Evolutionary conservation across 2,113 vertebrate species (phyloP), one percentile per base, ranked within the genome.

Genomic region (Corydoras sp.): DNA sequence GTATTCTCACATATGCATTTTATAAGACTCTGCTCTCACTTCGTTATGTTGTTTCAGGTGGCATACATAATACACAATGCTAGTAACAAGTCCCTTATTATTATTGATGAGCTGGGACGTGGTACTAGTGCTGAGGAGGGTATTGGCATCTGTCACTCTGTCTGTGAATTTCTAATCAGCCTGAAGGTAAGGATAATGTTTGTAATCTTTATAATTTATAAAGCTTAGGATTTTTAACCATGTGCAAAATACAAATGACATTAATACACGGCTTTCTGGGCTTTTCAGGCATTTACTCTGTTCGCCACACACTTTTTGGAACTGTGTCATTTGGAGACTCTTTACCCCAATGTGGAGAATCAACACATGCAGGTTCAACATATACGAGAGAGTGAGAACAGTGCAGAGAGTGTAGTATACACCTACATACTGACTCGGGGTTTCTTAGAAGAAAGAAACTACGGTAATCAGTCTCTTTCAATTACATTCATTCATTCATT

Each of bases 221-320:
- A n/a, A n/a, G n/a, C n/a, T n/a, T n/a, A n/a, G n/a, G n/a, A n/a
- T n/a, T n/a, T n/a, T n/a, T n/a, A n/a, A n/a, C n/a, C n/a, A n/a
- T n/a, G n/a, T n/a, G n/a, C n/a, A n/a, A n/a, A n/a, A n/a, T n/a
- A n/a, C n/a, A n/a, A n/a, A n/a, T n/a, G n/a, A n/a, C n/a, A n/a
- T n/a, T n/a, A n/a, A n/a, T n/a, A n/a, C n/a, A n/a, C 18, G n/a
- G 35, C 65, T 49, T 59, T 66, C 9, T 71, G 14, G 8, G 83
- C 60, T 75, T 61, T 84, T 61, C 76, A 99, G 97, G 94, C 92
- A 3, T 98, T 96, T 87, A 99, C 95, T 15, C 74, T 99, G 61
- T 97, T 98, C 85, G 94, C 93, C 62, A 98, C 96, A 1, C 97
- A 99, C 87, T 99, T 92, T 73, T 86, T 99, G 81, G 95, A 98